phyloP scores from a whole-genome alignment of 2,888 invertebrate genomes.

The Auanema sp. region DNA sequence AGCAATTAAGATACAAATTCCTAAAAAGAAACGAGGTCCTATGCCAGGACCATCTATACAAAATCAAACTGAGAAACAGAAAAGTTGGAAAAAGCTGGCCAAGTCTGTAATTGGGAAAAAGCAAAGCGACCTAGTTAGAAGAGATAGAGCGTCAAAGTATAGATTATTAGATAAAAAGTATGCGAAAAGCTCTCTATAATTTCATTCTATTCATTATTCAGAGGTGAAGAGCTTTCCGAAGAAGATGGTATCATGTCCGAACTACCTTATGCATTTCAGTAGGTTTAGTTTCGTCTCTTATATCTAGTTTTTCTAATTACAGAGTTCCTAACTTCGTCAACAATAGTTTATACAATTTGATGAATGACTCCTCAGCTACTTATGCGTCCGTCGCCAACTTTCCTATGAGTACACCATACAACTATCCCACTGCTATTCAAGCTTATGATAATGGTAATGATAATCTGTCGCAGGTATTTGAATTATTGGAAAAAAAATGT shows the following conservation, averaged over 20 bases:
- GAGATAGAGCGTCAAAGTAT: not conserved
- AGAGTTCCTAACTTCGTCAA: too few species aligned
- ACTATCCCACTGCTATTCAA: not conserved
- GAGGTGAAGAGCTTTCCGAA: not conserved
- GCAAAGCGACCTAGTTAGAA: not conserved
- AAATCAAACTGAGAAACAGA: too few species aligned
- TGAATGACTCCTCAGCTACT: not conserved
- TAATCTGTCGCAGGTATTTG: not conserved
- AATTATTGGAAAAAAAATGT: too few species aligned
- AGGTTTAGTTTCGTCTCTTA: too few species aligned
- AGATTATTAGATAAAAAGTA: not conserved
- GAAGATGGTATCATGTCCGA: not conserved
- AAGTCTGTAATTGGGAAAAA: not conserved
- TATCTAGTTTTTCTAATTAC: too few species aligned
- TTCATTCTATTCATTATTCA: too few species aligned
- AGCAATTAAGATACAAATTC: too few species aligned
- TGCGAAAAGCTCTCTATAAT: too few species aligned
- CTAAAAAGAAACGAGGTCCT: too few species aligned
- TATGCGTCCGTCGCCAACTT: not conserved
- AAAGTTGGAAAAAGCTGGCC: too few species aligned
- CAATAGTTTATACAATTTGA: not conserved
- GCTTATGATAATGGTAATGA: not conserved
- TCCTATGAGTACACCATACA: not conserved
- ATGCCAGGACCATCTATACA: too few species aligned
- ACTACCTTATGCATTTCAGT: too few species aligned